Base-by-base conservation (phyloP, 2,888 invertebrate genomes). In the Sthenelais limicola region DNA sequence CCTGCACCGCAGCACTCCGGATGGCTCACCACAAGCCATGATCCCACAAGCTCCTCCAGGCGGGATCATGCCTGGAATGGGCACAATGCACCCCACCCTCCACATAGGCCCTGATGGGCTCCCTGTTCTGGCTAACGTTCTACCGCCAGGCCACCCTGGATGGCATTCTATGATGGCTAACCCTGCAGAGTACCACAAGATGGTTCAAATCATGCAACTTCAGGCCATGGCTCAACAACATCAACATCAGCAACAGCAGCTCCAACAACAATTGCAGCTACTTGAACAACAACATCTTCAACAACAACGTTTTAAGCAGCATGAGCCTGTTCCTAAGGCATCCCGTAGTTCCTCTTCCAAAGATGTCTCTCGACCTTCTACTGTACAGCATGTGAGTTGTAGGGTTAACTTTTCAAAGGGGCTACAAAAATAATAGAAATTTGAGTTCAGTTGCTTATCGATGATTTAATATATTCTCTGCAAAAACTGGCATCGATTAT, bases 221-320 rank as follows among this genome's bases (percentile, higher is more conserved):
- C 62, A 62, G 43, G 62, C 62, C 62, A 62, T 62, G 62, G 62
- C 62, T 62, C 62, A 62, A 62, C 62, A 62, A 38, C 62, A 62
- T 35, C 62, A 62, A 43, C 62, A 62, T 21, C 62, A 69, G 15
- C 69, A 69, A 69, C 69, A 69, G 12, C 69, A 69, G 33, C 52
- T 52, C 2, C 69, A 69, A 12, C 69, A 52, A 24, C 69, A 69
- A 32, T 38, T 38, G 28, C 35, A 51, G 32, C 49, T 68, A 51
- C 52, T 52, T 7, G 52, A 69, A 26, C 69, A 69, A 21, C 69
- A 69, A 26, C 69, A 69, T 49, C 68, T 30, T n/a, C 47, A 48
- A 28, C 47, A 48, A 24, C 69, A 69, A 26, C 69, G 54, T 28
- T n/a, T 69, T 21, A 69, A 35, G 24, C 48, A 52, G 35, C 69